Percentiles rank a stretch among this genome's conserved stretches.
Conservation (phyloP, 2,888 invertebrate species). For the Ormyrus nitidulus region DNA sequence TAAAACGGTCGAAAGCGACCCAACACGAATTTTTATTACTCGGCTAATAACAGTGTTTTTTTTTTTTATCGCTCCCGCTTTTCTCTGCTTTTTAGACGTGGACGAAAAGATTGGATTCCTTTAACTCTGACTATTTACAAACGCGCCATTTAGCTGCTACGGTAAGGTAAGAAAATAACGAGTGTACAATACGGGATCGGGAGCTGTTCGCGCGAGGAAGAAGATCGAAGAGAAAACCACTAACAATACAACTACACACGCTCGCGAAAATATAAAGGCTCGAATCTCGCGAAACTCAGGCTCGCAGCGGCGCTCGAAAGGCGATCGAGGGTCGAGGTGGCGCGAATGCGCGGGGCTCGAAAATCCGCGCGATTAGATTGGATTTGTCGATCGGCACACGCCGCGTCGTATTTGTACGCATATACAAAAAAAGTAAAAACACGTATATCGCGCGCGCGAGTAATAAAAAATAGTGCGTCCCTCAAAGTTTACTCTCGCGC, state of each 20-base stretch:
- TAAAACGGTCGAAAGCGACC: constrained; percentile 30
- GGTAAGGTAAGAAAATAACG: constrained; percentile 46
- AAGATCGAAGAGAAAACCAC: no score
- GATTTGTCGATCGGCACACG: no score
- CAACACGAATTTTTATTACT: constrained; percentile 33
- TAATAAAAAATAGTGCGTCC: constrained; percentile 38
- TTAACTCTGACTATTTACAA: constrained; percentile 35
- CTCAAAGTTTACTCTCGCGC: constrained; percentile 20
- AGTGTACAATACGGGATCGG: neutral
- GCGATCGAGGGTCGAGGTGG: no score
- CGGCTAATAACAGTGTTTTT: constrained; percentile 32
- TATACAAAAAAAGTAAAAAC: constrained; percentile 33
- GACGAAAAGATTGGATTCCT: constrained; percentile 26
- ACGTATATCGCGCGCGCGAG: neutral
- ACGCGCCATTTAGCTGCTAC: constrained; percentile 14
- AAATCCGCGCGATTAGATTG: no score
- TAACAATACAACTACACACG: no score
- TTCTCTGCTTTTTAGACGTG: constrained; percentile 13
- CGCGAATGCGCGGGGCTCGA: no score
- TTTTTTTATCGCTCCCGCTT: constrained; percentile 16
- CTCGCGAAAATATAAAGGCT: no score
- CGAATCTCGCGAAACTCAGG: no score
- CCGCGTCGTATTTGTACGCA: no score
- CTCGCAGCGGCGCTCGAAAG: no score
- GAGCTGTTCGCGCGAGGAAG: no score